A percentile compares a stretch with the other conserved stretches of the same genome.
phyloP scores from a whole-genome alignment of 2,888 invertebrate species.

The Philonicus albiceps region DNA sequence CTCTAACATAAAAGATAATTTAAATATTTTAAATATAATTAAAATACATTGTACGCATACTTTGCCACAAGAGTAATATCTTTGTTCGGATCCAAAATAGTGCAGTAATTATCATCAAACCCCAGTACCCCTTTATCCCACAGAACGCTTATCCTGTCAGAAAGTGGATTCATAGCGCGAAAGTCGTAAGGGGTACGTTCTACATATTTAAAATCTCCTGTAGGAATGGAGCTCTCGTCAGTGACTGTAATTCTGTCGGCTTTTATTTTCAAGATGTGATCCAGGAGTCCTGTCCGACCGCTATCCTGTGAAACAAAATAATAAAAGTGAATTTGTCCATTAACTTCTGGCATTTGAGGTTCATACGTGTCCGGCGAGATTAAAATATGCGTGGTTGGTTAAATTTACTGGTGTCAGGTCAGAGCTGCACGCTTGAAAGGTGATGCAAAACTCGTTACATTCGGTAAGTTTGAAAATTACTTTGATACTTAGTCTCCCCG shows the following conservation, averaged over 20 bases:
- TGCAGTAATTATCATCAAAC: conserved; percentile 84
- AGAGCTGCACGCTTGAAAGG: conserved; percentile 77
- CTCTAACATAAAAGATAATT: conserved; percentile 62
- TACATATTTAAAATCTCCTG: conserved; percentile 75
- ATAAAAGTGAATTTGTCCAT: neutral
- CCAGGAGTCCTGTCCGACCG: conserved; percentile 71
- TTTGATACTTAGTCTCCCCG: conserved; percentile 79
- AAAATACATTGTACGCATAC: conserved; percentile 56
- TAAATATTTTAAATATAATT: neutral
- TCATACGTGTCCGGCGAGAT: conserved; percentile 81
- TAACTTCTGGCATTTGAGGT: neutral
- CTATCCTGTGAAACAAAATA: conserved; percentile 64
- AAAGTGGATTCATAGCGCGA: conserved; percentile 70
- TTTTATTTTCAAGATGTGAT: conserved; percentile 76
- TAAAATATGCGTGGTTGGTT: conserved; percentile 90
- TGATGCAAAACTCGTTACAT: conserved; percentile 77
- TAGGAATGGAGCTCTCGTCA: conserved; percentile 75
- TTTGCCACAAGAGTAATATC: conserved; percentile 65
- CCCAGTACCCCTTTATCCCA: conserved; percentile 74
- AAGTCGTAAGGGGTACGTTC: conserved; percentile 79
- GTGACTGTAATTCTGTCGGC: conserved; percentile 79
- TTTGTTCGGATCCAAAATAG: conserved; percentile 60
- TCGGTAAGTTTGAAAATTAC: conserved; percentile 76
- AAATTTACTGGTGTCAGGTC: conserved; percentile 86
- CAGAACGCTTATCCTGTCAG: conserved; percentile 71